Evolutionary conservation across 92 coral and sea anemone species (phyloP).

Genomic region (Palythoa grandiflora): DNA sequence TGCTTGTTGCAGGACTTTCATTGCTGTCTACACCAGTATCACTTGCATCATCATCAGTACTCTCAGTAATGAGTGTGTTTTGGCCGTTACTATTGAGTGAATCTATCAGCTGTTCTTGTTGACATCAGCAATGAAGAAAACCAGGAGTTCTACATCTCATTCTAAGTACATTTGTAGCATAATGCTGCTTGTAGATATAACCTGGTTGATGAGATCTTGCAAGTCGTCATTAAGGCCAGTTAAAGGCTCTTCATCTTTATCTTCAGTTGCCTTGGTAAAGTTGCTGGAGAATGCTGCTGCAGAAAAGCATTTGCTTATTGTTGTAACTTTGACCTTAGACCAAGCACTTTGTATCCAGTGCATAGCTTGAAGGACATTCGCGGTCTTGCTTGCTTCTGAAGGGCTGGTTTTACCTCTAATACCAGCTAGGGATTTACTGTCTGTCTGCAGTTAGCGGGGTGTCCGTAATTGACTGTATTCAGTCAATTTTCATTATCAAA

Average conservation of each 20-base stretch:
- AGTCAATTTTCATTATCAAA: no score
- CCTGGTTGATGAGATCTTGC: constrained; percentile 20
- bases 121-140: constrained; percentile 50
- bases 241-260: constrained; percentile 39
- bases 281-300: constrained; percentile 53
- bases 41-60: constrained; percentile 30
- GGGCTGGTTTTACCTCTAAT: constrained; percentile 29
- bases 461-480: no score
- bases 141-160: constrained; percentile 52
- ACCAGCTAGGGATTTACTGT: no score
- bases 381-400: constrained; percentile 44
- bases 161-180: constrained; percentile 48
- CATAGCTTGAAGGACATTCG: constrained; percentile 54
- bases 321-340: constrained; percentile 45
- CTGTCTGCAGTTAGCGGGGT: no score
- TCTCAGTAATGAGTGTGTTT: not conserved
- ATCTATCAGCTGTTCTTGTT: constrained; percentile 38
- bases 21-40: not conserved
- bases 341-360: constrained; percentile 51
- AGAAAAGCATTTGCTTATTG: constrained; percentile 55
- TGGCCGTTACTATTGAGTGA: not conserved
- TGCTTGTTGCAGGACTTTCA: no score
- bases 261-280: not conserved
- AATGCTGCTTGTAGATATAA: not conserved
- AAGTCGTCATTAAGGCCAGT: constrained; percentile 52